Percentiles rank a stretch among this genome's conserved stretches.
These are phyloP conservation scores for Ichneumoninae sp. DNA, from an alignment of 2,888 invertebrate species.

Conservation along the genomic window DNA sequence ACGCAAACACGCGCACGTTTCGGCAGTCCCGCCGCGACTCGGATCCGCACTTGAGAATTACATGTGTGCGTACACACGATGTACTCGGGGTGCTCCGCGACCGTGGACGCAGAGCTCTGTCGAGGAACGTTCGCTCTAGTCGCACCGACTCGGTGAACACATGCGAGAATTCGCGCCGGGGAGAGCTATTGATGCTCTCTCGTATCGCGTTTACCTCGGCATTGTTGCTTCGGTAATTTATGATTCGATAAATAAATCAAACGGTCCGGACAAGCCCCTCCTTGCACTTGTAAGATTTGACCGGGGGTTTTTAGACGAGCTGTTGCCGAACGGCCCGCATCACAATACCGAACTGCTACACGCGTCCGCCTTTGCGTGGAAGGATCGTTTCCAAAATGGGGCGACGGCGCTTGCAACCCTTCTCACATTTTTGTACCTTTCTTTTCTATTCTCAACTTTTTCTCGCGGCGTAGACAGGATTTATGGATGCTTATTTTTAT, in stretches of 20 bases:
- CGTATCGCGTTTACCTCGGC: slow-evolving; percentile 39
- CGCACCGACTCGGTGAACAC: slow-evolving; percentile 9
- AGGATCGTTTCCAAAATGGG: neutral
- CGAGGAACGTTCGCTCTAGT: slow-evolving; percentile 17
- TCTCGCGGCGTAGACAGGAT: neutral
- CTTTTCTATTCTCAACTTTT: neutral
- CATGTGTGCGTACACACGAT: slow-evolving; percentile 3
- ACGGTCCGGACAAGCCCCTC: slow-evolving; percentile 53
- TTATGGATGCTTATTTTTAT: neutral
- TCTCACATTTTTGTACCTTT: neutral
- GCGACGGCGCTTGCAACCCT: neutral
- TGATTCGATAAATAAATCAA: slow-evolving; percentile 82
- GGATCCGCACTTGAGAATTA: slow-evolving; percentile 57
- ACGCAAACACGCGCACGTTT: slow-evolving; percentile 81
- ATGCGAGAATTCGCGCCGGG: slow-evolving; percentile 13
- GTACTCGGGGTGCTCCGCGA: slow-evolving; percentile 13
- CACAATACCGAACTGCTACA: neutral
- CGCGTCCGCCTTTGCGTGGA: neutral
- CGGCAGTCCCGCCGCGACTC: slow-evolving; percentile 71
- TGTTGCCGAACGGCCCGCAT: slow-evolving; percentile 65
- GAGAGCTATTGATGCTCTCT: slow-evolving; percentile 48
- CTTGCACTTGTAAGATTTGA: slow-evolving; percentile 77
- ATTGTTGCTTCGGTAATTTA: slow-evolving; percentile 76
- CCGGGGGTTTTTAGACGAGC: slow-evolving; percentile 69
- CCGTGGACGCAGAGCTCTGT: slow-evolving; percentile 34